Base-by-base conservation (phyloP, 2,797 vertebrate genomes). In the Mycteria americana region DNA sequence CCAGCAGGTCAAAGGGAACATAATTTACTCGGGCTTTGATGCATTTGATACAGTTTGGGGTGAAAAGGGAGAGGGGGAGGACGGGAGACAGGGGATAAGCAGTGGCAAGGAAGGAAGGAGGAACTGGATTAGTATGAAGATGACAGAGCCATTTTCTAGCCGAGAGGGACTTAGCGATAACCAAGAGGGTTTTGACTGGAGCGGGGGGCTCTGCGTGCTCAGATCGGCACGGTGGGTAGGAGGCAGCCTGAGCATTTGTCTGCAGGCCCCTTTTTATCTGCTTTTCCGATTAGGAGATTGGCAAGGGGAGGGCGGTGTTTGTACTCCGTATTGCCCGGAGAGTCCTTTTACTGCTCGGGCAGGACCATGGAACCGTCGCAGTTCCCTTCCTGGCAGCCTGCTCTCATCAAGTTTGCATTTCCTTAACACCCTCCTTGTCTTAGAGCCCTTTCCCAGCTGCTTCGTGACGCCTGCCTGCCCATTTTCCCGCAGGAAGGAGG, bases 21-120 rank as follows among this genome's bases (percentile, higher is more conserved):
- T 98, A 98, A 98, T 98, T 98, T 98, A 98, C 98, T 98, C 25
- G 5, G 45, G 98, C 99, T 99, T 99, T 99, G 99, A 99, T 99
- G 98, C 98, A 99, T 99, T 99, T 98, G 99, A 99, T 99, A 99
- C 96, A 98, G 98, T 99, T 99, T 86, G 67, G 98, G 98, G 98
- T 98, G 97, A 97, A 98, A 98, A 95, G 98, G 98, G 77, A 98
- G 98, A 98, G 98, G 97, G 97, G 97, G 98, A 89, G 98, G 98
- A 98, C 97, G 98, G 92, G 89, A 95, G 88, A 74, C 2, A 64
- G 77, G 82, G 93, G 68, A 39, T 93, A 85, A 95, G 87, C 53
- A 5, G 88, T 95, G 83, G 77, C 35, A 81, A 76, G 68, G 93
- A 96, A 93, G 72, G 82, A 98, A 98, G 98, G 98, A 98, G 96